Conservation (phyloP, 1,140 invertebrate genomes). For the Choristoneura fumiferana region DNA sequence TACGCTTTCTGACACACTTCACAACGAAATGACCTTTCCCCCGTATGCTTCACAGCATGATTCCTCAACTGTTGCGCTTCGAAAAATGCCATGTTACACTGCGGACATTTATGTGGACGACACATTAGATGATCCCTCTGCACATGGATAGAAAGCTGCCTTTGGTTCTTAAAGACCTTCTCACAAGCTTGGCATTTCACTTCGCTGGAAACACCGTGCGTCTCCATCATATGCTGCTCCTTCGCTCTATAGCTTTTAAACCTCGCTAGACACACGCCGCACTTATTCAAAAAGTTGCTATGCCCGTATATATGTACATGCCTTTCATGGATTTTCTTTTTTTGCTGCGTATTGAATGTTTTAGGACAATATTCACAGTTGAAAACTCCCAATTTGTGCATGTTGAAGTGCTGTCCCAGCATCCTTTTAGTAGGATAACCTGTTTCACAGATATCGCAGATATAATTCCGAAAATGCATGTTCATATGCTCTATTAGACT, state of each 20-base stretch:
- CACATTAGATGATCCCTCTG: conserved; percentile 60
- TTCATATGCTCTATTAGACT: conserved; percentile 57
- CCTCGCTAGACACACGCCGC: conserved; percentile 45
- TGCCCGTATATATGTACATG: conserved; percentile 40
- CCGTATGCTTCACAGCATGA: conserved; percentile 77
- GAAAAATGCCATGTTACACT: conserved; percentile 65
- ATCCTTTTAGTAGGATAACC: conserved; percentile 46
- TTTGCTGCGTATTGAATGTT: conserved; percentile 41
- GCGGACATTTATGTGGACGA: conserved; percentile 42
- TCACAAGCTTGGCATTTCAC: conserved; percentile 55
- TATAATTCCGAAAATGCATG: conserved; percentile 48
- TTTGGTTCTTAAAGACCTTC: conserved; percentile 48
- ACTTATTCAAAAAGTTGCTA: conserved; percentile 40
- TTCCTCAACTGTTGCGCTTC: conserved; percentile 34
- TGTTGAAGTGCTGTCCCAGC: conserved; percentile 37
- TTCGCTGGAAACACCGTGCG: conserved; percentile 40
- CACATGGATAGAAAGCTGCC: conserved; percentile 41
- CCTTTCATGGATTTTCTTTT: conserved; percentile 48
- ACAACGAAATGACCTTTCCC: conserved; percentile 79
- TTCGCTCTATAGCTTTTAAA: conserved; percentile 48
- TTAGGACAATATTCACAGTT: conserved; percentile 46
- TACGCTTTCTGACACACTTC: conserved; percentile 80
- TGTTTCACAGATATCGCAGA: conserved; percentile 48
- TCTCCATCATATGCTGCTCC: conserved; percentile 44
- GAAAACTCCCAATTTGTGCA: conserved; percentile 43